Base-by-base conservation (phyloP, 2,113 vertebrate genomes). In the Copsychus sechellarum region DNA sequence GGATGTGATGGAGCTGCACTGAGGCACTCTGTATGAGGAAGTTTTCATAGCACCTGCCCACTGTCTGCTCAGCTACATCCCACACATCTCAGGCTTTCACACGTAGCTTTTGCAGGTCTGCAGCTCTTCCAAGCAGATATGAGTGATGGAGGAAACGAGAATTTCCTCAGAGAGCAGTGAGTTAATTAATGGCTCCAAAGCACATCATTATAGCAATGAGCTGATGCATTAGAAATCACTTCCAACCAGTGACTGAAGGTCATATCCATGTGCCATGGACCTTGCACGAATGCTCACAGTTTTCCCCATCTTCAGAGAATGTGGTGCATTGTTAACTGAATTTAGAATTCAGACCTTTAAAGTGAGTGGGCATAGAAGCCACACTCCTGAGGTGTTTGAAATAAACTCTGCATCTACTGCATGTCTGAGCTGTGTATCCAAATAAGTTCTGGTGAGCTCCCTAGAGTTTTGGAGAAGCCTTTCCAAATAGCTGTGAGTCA, bases 21-120 rank as follows among this genome's bases (percentile, higher is more conserved):
- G 76, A 83, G 72, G 43, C 6, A 8, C 51, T 64, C 40, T 56
- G 51, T 45, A 12, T 51, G 40, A 86, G 96, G 94, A 96, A 94
- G 92, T 96, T 94, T 95, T 86, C 80, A 64, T 93, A 64, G 80
- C 93, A 92, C 92, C 90, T 96, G 86, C 92, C 94, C 92, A 97
- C 92, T 0, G 53, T 84, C 65, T 94, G 93, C 81, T 93, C 1
- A 1, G 60, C 85, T 94, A 3, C 90, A 62, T 86, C 95, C 93
- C 82, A 86, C 94, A 83, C 78, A 71, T 56, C 69, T 84, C 57
- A 58, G 82, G 15, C 82, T 83, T 74, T 81, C 86, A 74, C 83
- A 81, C 23, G 5, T 2, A 64, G 79, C 48, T 77, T 80, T 80
- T 85, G 47, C 6, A 2, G 90, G 56, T 81, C 72, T 93, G 69